Base-by-base conservation (phyloP, 1,140 invertebrate species). In the Chymomyza costata region DNA sequence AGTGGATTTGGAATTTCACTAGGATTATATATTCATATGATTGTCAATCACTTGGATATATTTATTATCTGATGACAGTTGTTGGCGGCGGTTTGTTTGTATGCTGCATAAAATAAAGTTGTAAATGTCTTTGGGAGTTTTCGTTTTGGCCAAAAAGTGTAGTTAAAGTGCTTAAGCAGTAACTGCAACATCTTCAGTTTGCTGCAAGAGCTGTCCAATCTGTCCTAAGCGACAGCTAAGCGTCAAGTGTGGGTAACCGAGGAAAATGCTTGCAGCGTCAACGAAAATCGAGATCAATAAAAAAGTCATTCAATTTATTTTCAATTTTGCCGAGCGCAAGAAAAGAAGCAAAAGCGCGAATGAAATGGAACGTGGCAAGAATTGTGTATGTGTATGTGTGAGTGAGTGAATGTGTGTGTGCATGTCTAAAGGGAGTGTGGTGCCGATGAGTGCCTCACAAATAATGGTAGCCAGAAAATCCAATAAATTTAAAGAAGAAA, bases 241-340 rank as follows among this genome's bases (percentile, higher is more conserved):
- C 71, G 66, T 76, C 71, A 76, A 78, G 65, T 59, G n/a, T 70
- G 49, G 49, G 50, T 47, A 54, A 59, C 37, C 37, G 6, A 34
- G 31, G 44, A 65, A 60, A 54, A 30, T 6, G 44, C 48, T 57
- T 57, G 50, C 45, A 51, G 28, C 38, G 48, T 57, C 34, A 44
- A 21, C 51, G 48, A 80, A 78, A 81, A 78, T 80, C 73, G 67
- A 62, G 73, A 73, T 78, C 73, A 81, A 80, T 80, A 80, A 80
- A 80, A 80, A 81, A 64, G 73, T 80, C 73, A 73, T 80, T 80
- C 73, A 80, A 80, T 80, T 80, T 80, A 80, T 80, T 80, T 80
- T 80, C 73, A 65, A 80, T 80, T 78, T 80, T 78, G 37, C 54
- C 46, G 44, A 37, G 49, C 54, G 37, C 43, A 46, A 43, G 34